phyloP scores from a whole-genome alignment of 2,888 invertebrate species.

The Pimpla rufipes region DNA sequence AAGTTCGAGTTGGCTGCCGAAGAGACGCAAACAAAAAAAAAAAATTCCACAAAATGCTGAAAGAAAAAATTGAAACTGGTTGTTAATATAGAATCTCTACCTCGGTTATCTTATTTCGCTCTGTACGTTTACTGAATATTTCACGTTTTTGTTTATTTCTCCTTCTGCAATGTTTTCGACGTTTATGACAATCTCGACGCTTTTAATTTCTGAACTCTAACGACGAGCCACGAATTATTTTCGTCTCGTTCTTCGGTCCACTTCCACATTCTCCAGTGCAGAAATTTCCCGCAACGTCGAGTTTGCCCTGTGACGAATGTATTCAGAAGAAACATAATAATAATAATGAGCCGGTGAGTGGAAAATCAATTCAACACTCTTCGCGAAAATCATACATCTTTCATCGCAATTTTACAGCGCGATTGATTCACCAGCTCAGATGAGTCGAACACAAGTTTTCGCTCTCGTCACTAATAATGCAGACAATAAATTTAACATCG shows the following conservation, averaged over 20 bases:
- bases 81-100: slow-evolving; percentile 6
- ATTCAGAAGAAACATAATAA: no score
- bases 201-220: slow-evolving; percentile 21
- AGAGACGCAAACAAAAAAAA: neutral
- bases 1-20: neutral
- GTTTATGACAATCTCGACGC: neutral
- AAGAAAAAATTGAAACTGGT: neutral
- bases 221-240: slow-evolving; percentile 16
- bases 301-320: no score
- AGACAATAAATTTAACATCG: no score
- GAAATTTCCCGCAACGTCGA: neutral
- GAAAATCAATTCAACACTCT: no score
- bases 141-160: neutral
- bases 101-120: slow-evolving; percentile 8
- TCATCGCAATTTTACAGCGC: no score
- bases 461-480: no score
- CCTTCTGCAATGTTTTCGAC: neutral
- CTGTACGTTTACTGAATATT: neutral
- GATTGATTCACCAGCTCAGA: no score
- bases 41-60: neutral
- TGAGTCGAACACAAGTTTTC: no score
- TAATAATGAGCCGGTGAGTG: no score
- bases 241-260: no score
- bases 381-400: no score
- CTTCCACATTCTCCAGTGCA: neutral